Percentiles rank a stretch among this genome's conserved stretches.
phyloP scores from a whole-genome alignment of 35 echinoderm and acorn worm genomes.

The Holothuria glaberrima region DNA sequence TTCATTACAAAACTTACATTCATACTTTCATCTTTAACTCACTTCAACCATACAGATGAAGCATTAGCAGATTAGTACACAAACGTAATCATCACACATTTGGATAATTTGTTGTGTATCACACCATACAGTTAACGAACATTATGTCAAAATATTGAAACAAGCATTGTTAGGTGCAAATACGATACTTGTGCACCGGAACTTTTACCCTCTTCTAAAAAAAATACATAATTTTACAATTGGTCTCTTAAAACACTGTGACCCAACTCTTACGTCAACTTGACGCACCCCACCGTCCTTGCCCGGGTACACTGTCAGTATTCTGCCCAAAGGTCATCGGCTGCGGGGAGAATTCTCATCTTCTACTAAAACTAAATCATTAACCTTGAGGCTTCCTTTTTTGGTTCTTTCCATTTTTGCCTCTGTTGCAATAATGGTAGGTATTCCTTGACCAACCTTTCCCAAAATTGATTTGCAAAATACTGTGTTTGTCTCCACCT shows the following conservation, averaged over 20 bases:
- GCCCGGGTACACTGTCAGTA: constrained; percentile 61
- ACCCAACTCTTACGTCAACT: constrained; percentile 64
- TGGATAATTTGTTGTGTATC: neutral
- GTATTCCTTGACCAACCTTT: constrained; percentile 65
- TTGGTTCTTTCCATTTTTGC: constrained; percentile 59
- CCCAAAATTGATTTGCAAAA: constrained; percentile 67
- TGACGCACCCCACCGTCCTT: constrained; percentile 50
- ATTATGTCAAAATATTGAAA: too few species aligned
- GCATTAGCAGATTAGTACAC: too few species aligned
- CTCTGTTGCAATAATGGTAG: constrained; percentile 54
- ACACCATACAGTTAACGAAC: too few species aligned
- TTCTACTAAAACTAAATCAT: constrained; percentile 71
- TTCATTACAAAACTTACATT: too few species aligned
- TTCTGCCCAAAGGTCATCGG: constrained; percentile 64
- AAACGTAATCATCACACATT: neutral
- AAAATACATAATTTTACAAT: constrained; percentile 72
- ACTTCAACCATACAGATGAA: neutral
- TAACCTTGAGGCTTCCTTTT: constrained; percentile 51
- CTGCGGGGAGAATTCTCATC: constrained; percentile 51
- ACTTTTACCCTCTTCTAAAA: constrained; percentile 18
- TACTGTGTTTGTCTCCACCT: constrained; percentile 64
- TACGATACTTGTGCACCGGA: neutral
- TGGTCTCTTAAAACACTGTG: constrained; percentile 58
- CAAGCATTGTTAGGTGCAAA: too few species aligned
- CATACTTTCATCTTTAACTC: too few species aligned